Evolutionary conservation across 2,113 vertebrate species (phyloP).

Genomic region (Furnarius figulus): DNA sequence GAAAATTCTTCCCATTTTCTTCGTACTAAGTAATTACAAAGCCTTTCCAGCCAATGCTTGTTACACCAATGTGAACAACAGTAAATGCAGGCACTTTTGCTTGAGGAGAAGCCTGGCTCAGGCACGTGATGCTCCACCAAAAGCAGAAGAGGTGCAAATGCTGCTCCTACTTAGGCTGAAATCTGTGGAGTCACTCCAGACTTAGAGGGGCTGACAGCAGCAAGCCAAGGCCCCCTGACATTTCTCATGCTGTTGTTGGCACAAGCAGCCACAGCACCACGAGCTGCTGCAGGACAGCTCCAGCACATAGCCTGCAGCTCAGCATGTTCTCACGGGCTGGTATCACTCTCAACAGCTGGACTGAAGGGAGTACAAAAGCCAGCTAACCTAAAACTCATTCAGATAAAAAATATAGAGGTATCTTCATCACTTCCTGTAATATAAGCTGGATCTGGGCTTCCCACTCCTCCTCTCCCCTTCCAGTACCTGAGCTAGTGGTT

Average conservation of each 20-base stretch:
- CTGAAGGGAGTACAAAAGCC: background rate
- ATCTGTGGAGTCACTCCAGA: background rate
- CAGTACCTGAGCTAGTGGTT: background rate
- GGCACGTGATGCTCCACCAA: background rate
- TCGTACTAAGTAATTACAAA: background rate
- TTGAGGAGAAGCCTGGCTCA: background rate
- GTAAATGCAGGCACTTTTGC: background rate
- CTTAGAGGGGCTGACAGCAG: background rate
- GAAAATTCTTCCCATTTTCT: background rate
- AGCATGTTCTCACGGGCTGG: accelerated
- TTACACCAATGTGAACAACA: background rate
- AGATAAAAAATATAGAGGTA: background rate
- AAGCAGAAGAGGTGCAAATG: background rate
- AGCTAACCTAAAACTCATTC: background rate
- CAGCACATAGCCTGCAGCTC: background rate
- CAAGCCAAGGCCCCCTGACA: accelerated
- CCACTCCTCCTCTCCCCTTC: background rate
- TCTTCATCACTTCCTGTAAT: background rate
- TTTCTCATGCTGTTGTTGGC: background rate
- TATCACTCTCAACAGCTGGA: background rate
- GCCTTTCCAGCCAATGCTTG: background rate
- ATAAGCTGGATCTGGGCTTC: background rate
- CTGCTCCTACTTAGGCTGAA: accelerated
- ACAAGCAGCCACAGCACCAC: accelerated
- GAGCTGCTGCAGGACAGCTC: accelerated